A percentile compares a stretch with the other conserved stretches of the same genome.
phyloP scores from a whole-genome alignment of 92 coral and sea anemone genomes.

The Porites lobata region DNA sequence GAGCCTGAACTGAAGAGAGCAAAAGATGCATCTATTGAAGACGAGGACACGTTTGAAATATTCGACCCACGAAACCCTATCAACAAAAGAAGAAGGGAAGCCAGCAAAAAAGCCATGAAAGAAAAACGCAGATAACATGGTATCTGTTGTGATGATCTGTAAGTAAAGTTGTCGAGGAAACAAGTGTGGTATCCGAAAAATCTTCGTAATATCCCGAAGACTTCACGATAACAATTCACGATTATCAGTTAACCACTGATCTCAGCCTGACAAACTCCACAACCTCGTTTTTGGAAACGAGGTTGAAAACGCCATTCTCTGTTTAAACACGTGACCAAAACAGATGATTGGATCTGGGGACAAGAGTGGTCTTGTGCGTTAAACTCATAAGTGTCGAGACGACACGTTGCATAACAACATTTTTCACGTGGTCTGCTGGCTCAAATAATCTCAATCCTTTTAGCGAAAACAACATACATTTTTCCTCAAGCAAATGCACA shows the following conservation, averaged over 20 bases:
- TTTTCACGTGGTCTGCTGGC: not conserved
- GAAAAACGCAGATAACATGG: conserved; percentile 55
- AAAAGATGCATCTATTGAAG: conserved; percentile 84
- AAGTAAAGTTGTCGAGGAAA: conserved; percentile 9
- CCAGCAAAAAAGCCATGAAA: conserved; percentile 86
- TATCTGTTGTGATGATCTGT: not conserved
- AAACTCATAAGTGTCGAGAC: not conserved
- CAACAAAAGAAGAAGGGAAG: conserved; percentile 94
- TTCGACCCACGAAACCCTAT: conserved; percentile 98
- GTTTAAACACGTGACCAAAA: too few relatives aligned
- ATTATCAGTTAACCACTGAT: too few relatives aligned
- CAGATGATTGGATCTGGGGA: too few relatives aligned
- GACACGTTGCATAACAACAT: not conserved
- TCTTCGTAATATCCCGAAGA: conserved; percentile 2
- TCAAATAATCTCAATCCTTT: not conserved
- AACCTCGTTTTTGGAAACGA: too few relatives aligned
- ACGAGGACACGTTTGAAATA: conserved; percentile 94
- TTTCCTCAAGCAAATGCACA: not conserved
- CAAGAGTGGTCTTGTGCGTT: not conserved
- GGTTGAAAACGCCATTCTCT: too few relatives aligned
- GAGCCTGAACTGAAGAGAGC: conserved; percentile 72
- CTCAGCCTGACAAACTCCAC: too few relatives aligned
- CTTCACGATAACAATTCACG: not conserved
- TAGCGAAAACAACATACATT: not conserved
- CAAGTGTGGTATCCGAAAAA: conserved; percentile 14